Percentiles rank a stretch among this genome's conserved stretches.
Conservation (phyloP, 1,140 invertebrate genomes). For the Euwallacea fornicatus region DNA sequence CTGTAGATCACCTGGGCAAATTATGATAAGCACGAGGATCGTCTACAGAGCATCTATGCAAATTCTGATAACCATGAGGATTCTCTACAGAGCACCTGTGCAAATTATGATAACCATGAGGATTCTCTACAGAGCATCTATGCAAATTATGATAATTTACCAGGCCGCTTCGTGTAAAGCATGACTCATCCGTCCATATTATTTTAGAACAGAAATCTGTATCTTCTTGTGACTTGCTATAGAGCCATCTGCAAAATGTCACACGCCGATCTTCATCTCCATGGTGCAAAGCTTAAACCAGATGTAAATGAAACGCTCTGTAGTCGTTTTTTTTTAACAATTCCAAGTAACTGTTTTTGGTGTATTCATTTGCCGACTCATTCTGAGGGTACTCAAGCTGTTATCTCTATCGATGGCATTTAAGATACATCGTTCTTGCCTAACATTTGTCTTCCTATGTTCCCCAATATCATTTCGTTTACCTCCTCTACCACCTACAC, state of each 20-base stretch:
- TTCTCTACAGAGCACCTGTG: no score
- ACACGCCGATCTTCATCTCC: not conserved
- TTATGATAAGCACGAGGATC: no score
- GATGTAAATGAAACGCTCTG: not conserved
- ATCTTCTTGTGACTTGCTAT: not conserved
- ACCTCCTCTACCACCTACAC: not conserved
- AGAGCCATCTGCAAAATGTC: not conserved
- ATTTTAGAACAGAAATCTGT: not conserved
- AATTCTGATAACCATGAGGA: no score
- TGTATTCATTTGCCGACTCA: not conserved
- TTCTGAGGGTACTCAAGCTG: not conserved
- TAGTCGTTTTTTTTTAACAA: constrained; percentile 1
- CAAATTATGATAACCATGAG: no score
- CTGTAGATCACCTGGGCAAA: no score
- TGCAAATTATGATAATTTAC: not conserved
- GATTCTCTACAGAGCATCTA: not conserved
- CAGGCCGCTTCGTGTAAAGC: not conserved
- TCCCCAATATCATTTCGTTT: not conserved
- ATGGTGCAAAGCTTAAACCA: not conserved
- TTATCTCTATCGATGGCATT: not conserved
- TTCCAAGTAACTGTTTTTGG: not conserved
- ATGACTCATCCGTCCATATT: not conserved
- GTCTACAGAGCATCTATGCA: no score
- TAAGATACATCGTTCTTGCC: not conserved
- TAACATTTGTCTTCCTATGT: not conserved